A percentile compares a stretch with the other conserved stretches of the same genome.
Evolutionary conservation across 1,140 invertebrate genomes (phyloP).

Genomic region (Idris sp.): DNA sequence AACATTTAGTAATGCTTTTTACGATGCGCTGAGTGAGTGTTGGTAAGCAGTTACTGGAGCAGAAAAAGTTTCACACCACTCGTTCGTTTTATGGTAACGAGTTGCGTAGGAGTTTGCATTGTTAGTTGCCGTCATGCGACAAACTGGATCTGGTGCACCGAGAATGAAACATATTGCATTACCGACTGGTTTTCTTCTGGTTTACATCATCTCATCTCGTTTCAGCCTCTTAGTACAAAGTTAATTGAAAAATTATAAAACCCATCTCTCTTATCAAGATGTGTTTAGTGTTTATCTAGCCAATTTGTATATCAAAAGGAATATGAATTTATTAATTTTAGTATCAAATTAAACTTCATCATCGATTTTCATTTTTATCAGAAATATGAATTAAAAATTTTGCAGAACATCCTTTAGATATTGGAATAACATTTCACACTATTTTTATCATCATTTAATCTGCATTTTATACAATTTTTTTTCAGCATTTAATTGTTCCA

Average conservation of each 20-base stretch:
- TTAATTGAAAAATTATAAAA: conserved; percentile 44
- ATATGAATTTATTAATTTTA: no score
- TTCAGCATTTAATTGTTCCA: no score
- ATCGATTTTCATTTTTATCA: no score
- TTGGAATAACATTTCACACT: no score
- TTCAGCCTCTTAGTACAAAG: conserved; percentile 8
- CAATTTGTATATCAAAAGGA: no score
- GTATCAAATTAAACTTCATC: no score
- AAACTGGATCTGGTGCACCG: conserved; percentile 69
- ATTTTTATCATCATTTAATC: no score
- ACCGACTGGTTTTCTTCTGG: conserved; percentile 63
- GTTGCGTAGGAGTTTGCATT: conserved; percentile 68
- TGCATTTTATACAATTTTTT: no score
- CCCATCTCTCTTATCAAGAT: no score
- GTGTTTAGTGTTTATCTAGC: no score
- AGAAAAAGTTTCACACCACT: conserved; percentile 66
- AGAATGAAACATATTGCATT: conserved; percentile 70
- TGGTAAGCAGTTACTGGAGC: conserved; percentile 63
- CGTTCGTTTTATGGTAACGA: conserved; percentile 59
- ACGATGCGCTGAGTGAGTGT: conserved; percentile 35
- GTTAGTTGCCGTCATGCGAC: conserved; percentile 66
- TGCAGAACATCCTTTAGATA: no score
- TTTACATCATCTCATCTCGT: conserved; percentile 37
- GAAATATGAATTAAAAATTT: no score
- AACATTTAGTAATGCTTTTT: conserved; percentile 43